Percentiles rank a stretch among this genome's conserved stretches.
Evolutionary conservation across 30 jellyfish, hydroid and myxozoan genomes (phyloP).

Genomic region (Kudoa iwatai): DNA sequence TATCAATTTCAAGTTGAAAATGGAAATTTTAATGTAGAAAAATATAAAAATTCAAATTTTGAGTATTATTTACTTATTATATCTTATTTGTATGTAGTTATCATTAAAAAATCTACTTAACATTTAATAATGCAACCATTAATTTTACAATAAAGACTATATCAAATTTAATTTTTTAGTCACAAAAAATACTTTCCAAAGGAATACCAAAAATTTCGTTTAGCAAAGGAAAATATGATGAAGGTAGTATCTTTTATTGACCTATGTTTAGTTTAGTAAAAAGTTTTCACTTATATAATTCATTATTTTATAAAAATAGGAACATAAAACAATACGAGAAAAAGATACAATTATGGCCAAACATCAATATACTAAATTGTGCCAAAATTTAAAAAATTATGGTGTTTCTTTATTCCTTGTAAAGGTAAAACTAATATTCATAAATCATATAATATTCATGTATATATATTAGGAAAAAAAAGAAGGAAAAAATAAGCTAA

Average conservation of each 20-base stretch:
- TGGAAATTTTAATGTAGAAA: constrained; percentile 42
- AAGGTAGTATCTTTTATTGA: too few relatives aligned
- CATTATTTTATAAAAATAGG: constrained; percentile 13
- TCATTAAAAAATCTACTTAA: too few relatives aligned
- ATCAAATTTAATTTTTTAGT: too few relatives aligned
- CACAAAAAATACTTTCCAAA: too few relatives aligned
- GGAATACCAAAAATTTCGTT: neutral
- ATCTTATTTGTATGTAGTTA: neutral
- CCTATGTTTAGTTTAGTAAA: too few relatives aligned
- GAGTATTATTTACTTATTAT: neutral
- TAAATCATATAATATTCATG: too few relatives aligned
- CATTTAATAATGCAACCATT: too few relatives aligned
- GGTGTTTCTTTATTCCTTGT: constrained; percentile 79
- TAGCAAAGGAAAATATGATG: neutral
- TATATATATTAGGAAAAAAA: constrained; percentile 21
- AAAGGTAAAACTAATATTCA: constrained; percentile 12
- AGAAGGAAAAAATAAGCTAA: constrained; percentile 47
- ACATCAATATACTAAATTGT: constrained; percentile 27
- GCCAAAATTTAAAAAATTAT: constrained; percentile 34
- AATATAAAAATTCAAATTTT: constrained; percentile 3
- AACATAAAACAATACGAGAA: constrained; percentile 28
- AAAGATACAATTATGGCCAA: constrained; percentile 35
- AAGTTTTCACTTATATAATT: too few relatives aligned
- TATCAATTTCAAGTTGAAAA: constrained; percentile 29
- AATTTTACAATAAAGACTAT: too few relatives aligned